These are phyloP conservation scores for Malaclemys terrapin DNA, from an alignment of 2,113 vertebrate genomes.

Conservation along the genomic window DNA sequence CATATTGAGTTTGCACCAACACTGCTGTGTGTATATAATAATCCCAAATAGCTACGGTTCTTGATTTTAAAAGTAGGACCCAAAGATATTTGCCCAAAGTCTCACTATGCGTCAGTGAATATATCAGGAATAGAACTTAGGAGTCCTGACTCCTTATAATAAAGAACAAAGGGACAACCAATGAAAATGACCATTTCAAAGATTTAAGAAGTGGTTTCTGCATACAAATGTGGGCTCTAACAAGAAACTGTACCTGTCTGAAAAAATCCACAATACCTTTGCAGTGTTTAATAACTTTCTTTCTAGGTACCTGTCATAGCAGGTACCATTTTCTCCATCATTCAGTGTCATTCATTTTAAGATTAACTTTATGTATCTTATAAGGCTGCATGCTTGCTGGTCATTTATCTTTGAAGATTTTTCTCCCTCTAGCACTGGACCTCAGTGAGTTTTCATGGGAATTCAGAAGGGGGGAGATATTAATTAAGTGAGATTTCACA, in stretches of 20 bases:
- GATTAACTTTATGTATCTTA: slow-evolving; percentile 37
- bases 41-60: neutral
- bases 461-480: neutral
- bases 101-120: neutral
- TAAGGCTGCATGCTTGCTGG: neutral
- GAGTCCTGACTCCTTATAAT: neutral
- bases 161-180: no score
- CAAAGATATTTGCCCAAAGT: neutral
- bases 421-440: neutral
- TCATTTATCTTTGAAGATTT: slow-evolving; percentile 22
- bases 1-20: rapidly evolving
- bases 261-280: neutral
- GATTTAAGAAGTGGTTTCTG: neutral
- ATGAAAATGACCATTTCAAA: neutral
- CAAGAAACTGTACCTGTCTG: neutral
- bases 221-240: slow-evolving; percentile 8
- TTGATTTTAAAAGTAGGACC: neutral
- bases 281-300: neutral
- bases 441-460: slow-evolving; percentile 19
- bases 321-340: slow-evolving; percentile 11
- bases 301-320: slow-evolving; percentile 1
- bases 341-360: slow-evolving; percentile 12
- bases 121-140: neutral
- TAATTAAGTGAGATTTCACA: neutral
- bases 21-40: rapidly evolving